Base-by-base conservation (phyloP, 2,888 invertebrate genomes). In the Pecten maximus region DNA sequence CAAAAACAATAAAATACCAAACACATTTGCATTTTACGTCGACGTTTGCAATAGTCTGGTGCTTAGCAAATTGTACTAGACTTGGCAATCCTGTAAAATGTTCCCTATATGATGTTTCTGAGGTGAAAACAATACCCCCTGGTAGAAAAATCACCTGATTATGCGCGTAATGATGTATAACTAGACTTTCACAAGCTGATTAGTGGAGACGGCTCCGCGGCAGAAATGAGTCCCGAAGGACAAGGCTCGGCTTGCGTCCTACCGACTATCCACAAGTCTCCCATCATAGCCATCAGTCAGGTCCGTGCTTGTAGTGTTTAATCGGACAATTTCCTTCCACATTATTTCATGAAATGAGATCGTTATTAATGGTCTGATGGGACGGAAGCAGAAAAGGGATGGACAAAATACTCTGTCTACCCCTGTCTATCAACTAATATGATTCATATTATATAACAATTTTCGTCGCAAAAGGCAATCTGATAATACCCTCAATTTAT, bases 81-180 rank as follows among this genome's bases (percentile, higher is more conserved):
- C 74, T 74, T 74, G 28, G 10, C 74, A 74, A 35, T 74, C 35
- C 74, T 74, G 74, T 74, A 35, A 28, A 74, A 74, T 74, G 28
- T 74, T 35, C 74, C 74, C 74, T 74, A 35, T 74, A 74, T 74
- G 74, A 74, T 74, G 74, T 74, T 28, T 8, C 35, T 28, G 3
- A 74, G 74, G 74, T 74, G 74, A 74, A 74, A 74, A 74, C 74
- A 74, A 35, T 74, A 74, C 74, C 74, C n/a, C 74, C 74, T 74
- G 74, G 28, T 74, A 74, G 74, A 35, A 28, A 44, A 2, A 74
- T 74, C 35, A 74, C 74, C 74, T 74, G 74, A 74, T 74, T 74
- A 74, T 74, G 1, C 74, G 28, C 35, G 74, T 74, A 74, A 74
- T 74, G 74, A 74, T 35, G 74, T 74, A 74, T 28, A 10, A 35